A percentile compares a stretch with the other conserved stretches of the same genome.
phyloP scores from a whole-genome alignment of 2,888 invertebrate species.

The Campoletis raptor region DNA sequence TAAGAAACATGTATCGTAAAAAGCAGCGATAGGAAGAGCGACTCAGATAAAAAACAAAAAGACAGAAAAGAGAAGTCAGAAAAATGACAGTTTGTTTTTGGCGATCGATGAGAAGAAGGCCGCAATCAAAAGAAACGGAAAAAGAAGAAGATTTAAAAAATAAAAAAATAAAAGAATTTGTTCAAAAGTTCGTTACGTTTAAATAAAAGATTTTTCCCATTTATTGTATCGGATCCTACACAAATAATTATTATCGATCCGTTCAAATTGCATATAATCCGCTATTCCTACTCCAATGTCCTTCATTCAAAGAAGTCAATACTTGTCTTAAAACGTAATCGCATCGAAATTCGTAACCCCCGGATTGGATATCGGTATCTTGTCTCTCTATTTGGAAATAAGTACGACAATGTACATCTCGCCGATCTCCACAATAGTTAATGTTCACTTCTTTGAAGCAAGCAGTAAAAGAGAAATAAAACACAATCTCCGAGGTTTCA shows the following conservation, averaged over 20 bases:
- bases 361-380: not conserved
- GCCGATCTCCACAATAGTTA: not conserved
- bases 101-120: no score
- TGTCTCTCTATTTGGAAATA: conserved; percentile 5
- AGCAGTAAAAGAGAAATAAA: conserved; percentile 26
- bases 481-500: conserved; percentile 41
- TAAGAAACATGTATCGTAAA: no score
- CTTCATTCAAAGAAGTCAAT: conserved; percentile 15
- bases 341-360: conserved; percentile 59
- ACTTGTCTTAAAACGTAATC: conserved; percentile 4
- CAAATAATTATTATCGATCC: not conserved
- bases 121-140: no score
- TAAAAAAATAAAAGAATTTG: no score
- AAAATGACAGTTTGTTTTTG: no score
- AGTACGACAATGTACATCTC: conserved; percentile 18
- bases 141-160: no score
- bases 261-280: not conserved
- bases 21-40: no score
- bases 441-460: not conserved
- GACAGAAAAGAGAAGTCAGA: not conserved
- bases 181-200: no score
- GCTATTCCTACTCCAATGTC: conserved; percentile 1
- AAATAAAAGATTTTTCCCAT: no score
- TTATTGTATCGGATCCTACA: no score
- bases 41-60: not conserved